Evolutionary conservation across 1,140 invertebrate genomes (phyloP).

Genomic region (Chlorops oryzae): DNA sequence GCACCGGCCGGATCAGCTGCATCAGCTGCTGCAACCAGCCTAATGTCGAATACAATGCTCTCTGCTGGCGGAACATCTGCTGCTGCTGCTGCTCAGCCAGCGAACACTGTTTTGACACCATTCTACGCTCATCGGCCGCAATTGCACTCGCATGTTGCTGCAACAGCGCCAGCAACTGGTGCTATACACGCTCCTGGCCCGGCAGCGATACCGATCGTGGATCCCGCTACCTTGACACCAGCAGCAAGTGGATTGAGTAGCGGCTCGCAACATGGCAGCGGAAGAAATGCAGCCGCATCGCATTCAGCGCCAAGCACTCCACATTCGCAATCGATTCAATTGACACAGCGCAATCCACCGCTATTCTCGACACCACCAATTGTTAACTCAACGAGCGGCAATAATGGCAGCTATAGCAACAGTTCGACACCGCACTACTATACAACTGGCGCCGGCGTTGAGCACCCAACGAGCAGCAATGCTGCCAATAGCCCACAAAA

Average conservation of each 20-base stretch:
- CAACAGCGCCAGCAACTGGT: neutral
- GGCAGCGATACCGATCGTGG: conserved; percentile 15
- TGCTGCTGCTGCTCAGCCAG: conserved; percentile 15
- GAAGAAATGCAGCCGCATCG: conserved; percentile 16
- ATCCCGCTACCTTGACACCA: conserved; percentile 10
- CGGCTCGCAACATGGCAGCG: too few relatives aligned
- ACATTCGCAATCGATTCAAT: conserved; percentile 14
- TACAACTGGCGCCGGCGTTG: too few relatives aligned
- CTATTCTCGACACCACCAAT: conserved; percentile 41
- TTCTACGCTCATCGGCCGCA: conserved; percentile 25
- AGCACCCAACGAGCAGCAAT: conserved; percentile 23
- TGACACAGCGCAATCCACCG: conserved; percentile 30
- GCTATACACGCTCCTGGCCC: conserved; percentile 13
- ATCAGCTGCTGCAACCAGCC: conserved; percentile 12
- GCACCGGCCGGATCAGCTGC: conserved; percentile 18
- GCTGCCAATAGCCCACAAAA: conserved; percentile 11
- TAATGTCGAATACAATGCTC: neutral
- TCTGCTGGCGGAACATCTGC: conserved; percentile 7
- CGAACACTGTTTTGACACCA: conserved; percentile 38
- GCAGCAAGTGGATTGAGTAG: conserved; percentile 9
- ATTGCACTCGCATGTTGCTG: conserved; percentile 8
- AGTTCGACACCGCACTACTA: conserved; percentile 41
- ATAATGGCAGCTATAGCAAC: conserved; percentile 32
- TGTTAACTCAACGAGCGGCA: conserved; percentile 9
- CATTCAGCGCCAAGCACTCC: conserved; percentile 45